Percentiles rank a stretch among this genome's conserved stretches.
Conservation (phyloP, 2,888 invertebrate species). For the Oligia latruncula region DNA sequence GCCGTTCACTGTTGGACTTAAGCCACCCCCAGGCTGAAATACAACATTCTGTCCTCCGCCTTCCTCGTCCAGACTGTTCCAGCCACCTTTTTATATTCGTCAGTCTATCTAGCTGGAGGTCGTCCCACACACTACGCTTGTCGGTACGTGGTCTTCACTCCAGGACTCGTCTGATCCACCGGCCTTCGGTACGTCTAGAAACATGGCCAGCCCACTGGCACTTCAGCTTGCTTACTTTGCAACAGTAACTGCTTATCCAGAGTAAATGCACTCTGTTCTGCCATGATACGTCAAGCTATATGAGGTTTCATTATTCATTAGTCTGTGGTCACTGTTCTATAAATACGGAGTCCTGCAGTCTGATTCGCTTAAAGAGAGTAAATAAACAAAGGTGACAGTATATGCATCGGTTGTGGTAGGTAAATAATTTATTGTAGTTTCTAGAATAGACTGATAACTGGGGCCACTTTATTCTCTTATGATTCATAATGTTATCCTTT, state of each 20-base stretch:
- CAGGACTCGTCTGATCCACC: background rate
- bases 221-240: background rate
- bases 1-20: background rate
- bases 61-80: background rate
- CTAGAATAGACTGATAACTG: background rate
- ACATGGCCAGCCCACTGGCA: background rate
- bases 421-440: background rate
- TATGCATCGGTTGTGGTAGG: background rate
- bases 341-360: conserved; percentile 17
- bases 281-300: conserved; percentile 24
- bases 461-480: no score
- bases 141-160: background rate
- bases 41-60: background rate
- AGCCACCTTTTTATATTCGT: background rate
- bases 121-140: background rate
- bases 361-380: conserved; percentile 12
- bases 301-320: conserved; percentile 58
- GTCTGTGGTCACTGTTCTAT: conserved; percentile 35
- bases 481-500: no score
- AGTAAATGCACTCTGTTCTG: conserved; percentile 19
- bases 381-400: conserved; percentile 4
- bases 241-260: conserved; percentile 10
- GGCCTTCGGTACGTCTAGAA: background rate
- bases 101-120: background rate
- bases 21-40: background rate